Evolutionary conservation across 1,140 invertebrate species (phyloP), one percentile per base, ranked within the genome.

Genomic region (Heliconius hermathena): DNA sequence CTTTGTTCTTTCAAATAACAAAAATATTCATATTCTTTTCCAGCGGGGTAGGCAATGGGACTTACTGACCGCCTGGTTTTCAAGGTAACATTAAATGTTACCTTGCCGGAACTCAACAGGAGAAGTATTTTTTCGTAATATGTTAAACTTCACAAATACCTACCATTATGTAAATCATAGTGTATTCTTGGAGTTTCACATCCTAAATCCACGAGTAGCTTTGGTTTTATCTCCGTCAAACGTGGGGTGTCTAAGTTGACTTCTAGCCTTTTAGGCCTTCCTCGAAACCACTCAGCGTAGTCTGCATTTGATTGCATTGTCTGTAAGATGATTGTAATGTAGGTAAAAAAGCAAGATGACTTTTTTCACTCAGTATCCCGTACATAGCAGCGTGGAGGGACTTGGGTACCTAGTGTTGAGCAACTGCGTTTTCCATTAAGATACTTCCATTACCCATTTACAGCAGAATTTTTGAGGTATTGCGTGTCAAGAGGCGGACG

Each of bases 141-240:
- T 20, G 20, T 52, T 52, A 18, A 4, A 4, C 5, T 52, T 52
- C 0, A 52, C 3, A 57, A 57, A 54, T 74, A 79, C 80, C 72
- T 77, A 79, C 80, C 77, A 38, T 97, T 95, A 91, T 95, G 95
- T 13, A 88, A 86, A 46, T 97, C 96, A 78, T 97, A 97, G 93
- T 98, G 96, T 75, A 98, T 96, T 71, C 97, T 95, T 1, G 98
- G 98, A 1, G 98, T 97, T 92, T 98, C 97, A 85, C 97, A 98
- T 11, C 97, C 97, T 73, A 97, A 87, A 82, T 97, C 95, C 71
- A 96, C 97, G 0, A 98, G 89, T 66, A 96, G 87, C 71, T 94
- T 92, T 0, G 90, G 77, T 16, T 94, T 79, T 74, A 91, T 89
- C 77, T 95, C 95, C 2, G 96, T 96, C 71, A 95, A 84, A 0